Conservation (phyloP, 2,113 vertebrate genomes). For the Chlorocebus sabaeus region DNA sequence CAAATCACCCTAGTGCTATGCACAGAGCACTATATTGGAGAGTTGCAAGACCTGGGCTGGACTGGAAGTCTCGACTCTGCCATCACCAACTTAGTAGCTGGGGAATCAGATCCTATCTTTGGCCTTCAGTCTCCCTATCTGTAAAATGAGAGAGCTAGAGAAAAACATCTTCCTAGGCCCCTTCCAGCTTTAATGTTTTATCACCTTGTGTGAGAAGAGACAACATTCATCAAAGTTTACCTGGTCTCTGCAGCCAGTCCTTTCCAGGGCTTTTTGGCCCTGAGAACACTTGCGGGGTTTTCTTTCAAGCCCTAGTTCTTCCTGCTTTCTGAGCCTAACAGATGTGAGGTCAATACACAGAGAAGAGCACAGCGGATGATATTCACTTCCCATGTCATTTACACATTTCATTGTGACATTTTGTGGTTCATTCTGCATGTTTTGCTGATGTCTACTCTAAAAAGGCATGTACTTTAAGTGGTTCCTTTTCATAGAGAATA, state of each 20-base stretch:
- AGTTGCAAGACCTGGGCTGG: neutral
- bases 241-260: neutral
- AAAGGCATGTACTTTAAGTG: neutral
- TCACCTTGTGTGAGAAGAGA: neutral
- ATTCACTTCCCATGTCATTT: neutral
- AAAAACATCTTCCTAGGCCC: neutral
- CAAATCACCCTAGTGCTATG: no score
- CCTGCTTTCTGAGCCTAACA: slow-evolving; percentile 30
- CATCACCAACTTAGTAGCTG: neutral
- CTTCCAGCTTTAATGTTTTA: neutral
- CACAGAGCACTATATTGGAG: neutral
- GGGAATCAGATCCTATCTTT: neutral
- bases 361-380: neutral
- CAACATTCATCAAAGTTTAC: neutral
- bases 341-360: neutral
- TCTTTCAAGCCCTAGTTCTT: neutral
- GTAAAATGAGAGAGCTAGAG: neutral
- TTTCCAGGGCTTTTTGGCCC: neutral
- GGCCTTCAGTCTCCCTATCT: neutral
- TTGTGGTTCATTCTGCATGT: neutral
- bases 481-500: neutral
- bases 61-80: neutral
- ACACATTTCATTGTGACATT: neutral
- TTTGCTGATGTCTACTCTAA: neutral
- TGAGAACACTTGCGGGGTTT: neutral